These are phyloP conservation scores for Rhodinocichla rosea DNA, from an alignment of 2,113 vertebrate species.

Conservation along the genomic window DNA sequence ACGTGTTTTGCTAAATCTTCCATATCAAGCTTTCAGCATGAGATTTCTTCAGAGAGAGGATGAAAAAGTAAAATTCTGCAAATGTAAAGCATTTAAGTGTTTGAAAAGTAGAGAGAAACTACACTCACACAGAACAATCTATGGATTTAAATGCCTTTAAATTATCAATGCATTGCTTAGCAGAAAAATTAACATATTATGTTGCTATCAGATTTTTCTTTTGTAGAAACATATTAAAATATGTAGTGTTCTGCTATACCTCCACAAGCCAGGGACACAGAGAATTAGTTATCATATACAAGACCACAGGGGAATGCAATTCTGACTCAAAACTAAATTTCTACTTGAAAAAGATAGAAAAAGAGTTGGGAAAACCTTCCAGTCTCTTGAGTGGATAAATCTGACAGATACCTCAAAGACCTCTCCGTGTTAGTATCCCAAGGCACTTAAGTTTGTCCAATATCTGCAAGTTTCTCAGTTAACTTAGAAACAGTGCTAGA, in stretches of 20 bases:
- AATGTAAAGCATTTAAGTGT: neutral
- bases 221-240: neutral
- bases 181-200: neutral
- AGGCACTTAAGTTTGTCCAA: neutral
- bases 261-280: neutral
- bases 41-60: neutral
- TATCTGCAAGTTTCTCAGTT: neutral
- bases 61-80: neutral
- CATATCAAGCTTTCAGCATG: neutral
- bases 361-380: neutral
- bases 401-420: neutral
- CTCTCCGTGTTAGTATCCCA: neutral
- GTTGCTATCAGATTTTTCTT: neutral
- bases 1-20: neutral
- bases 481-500: neutral
- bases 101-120: neutral
- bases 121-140: neutral
- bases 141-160: neutral
- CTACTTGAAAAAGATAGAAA: neutral
- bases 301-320: neutral
- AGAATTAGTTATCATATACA: neutral
- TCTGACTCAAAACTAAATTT: neutral
- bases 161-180: neutral
- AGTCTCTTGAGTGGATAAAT: neutral
- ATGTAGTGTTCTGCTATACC: neutral